A percentile compares a stretch with the other conserved stretches of the same genome.
Evolutionary conservation across 2,888 invertebrate species (phyloP).

Genomic region (Beris morrisii): DNA sequence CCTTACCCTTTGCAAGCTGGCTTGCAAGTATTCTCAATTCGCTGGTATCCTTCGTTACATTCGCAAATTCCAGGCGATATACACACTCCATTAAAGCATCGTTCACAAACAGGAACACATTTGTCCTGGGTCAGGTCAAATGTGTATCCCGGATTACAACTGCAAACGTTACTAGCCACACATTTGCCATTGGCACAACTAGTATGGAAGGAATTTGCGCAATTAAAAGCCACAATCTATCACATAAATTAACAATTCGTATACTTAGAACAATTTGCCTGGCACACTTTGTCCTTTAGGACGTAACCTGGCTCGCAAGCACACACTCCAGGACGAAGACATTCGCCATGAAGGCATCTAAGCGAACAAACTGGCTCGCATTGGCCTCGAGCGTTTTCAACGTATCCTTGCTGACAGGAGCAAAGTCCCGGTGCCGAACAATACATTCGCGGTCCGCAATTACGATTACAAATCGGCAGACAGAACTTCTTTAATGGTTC

Average conservation of each 20-base stretch:
- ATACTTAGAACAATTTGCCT: constrained; percentile 21
- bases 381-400: constrained; percentile 41
- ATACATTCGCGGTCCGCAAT: constrained; percentile 57
- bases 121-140: constrained; percentile 35
- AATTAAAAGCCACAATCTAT: not conserved
- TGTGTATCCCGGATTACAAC: constrained; percentile 41
- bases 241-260: not conserved
- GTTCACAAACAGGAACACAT: constrained; percentile 48
- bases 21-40: constrained; percentile 14
- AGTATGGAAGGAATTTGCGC: not conserved
- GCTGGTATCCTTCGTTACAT: constrained; percentile 43
- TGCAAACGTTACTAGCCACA: constrained; percentile 44
- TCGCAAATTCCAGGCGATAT: constrained; percentile 45
- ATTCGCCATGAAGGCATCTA: constrained; percentile 64
- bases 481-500: constrained; percentile 50
- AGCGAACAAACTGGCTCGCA: constrained; percentile 55
- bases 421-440: constrained; percentile 57
- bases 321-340: constrained; percentile 62
- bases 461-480: constrained; percentile 52
- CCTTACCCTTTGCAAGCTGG: constrained; percentile 38
- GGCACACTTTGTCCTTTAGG: constrained; percentile 33
- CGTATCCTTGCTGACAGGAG: constrained; percentile 51
- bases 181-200: constrained; percentile 51
- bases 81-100: constrained; percentile 49
- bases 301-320: constrained; percentile 61